Conservation (phyloP, 2,797 vertebrate species). For the Syngnathus acus region DNA sequence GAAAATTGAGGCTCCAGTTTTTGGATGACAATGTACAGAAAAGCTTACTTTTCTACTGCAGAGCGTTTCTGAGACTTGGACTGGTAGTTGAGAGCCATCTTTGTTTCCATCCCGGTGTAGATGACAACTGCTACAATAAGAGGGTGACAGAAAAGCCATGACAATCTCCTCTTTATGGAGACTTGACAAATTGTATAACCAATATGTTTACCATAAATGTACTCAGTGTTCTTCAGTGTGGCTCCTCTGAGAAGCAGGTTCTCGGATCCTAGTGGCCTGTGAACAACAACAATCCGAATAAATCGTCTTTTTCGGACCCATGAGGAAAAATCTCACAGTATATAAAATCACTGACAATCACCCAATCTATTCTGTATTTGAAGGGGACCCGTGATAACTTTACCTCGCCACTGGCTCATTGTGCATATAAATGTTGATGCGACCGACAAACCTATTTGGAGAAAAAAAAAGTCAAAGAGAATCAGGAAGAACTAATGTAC, state of each 20-base stretch:
- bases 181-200: not conserved
- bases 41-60: constrained; percentile 90
- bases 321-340: too few species aligned
- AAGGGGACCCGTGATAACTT: not conserved
- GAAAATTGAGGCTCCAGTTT: not conserved
- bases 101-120: constrained; percentile 98
- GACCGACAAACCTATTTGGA: constrained; percentile 83
- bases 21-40: constrained; percentile 21
- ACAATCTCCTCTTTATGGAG: not conserved
- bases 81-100: constrained; percentile 98
- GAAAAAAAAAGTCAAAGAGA: constrained; percentile 6
- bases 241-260: constrained; percentile 93
- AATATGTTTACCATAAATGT: constrained; percentile 80
- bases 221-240: constrained; percentile 90
- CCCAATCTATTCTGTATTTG: not conserved
- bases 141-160: constrained; percentile 2
- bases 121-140: constrained; percentile 81
- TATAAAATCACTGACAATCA: not conserved
- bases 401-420: constrained; percentile 88
- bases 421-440: constrained; percentile 89
- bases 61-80: constrained; percentile 95
- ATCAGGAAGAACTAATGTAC: not conserved
- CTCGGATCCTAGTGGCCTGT: constrained; percentile 88
- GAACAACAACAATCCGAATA: constrained; percentile 2
- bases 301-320: not conserved